Base-by-base conservation (phyloP, 2,797 vertebrate genomes). In the Halcyon chelicuti region DNA sequence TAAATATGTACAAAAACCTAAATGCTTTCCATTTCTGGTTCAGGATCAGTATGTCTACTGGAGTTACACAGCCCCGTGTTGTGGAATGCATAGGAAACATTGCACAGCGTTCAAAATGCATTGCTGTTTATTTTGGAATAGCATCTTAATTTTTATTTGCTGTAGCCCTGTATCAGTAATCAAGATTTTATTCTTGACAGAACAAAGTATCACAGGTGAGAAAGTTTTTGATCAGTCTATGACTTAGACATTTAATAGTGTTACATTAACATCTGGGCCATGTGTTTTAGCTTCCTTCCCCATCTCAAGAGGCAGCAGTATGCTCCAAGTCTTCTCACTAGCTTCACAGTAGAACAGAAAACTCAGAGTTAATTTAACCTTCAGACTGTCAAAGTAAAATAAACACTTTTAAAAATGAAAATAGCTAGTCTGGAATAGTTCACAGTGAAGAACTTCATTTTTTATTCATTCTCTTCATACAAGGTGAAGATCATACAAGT, bases 391-490 rank as follows among this genome's bases (percentile, higher is more conserved):
- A 97, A 97, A 97, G 94, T 96, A 98, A 98, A 97, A 98, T 94
- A 98, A 98, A 98, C 96, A 98, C 82, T 91, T 98, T 98, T 97
- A 93, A 6, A 98, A 98, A 98, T 97, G 97, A 98, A 98, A 98
- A 97, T 96, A 97, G 90, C 88, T 98, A 97, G 96, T 96, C 19
- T 76, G 96, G 94, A 97, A 97, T 96, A 97, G 96, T 98, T 98
- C 95, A 96, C 72, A 93, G 90, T 93, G 96, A 97, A 97, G 92
- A 97, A 95, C 94, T 98, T 98, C 96, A 98, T 98, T 98, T 98
- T 98, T 97, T 97, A 98, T 98, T 98, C 91, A 98, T 98, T 97
- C 91, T 97, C 88, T 97, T 98, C 97, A 97, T 97, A 97, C 96
- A 97, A 98, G 92, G 96, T 96, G 97, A 97, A 93, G 96, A 97